phyloP scores from a whole-genome alignment of 2,888 invertebrate species.

The Caenorhabditis becei region DNA sequence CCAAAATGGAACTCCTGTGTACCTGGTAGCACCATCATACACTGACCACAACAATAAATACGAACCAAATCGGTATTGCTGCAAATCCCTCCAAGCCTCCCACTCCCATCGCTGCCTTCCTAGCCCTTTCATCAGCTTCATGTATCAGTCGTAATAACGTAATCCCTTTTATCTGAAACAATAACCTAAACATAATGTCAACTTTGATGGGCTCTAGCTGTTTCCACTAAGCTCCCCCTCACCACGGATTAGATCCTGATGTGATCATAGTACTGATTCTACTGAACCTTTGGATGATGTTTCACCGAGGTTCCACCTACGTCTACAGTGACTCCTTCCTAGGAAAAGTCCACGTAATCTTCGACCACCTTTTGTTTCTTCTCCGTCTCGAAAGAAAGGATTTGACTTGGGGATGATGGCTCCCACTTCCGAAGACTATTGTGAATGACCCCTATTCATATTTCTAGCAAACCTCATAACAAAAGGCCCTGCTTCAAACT shows the following conservation, averaged over 20 bases:
- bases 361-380: constrained; percentile 29
- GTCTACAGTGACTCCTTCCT: neutral
- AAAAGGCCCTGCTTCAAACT: constrained; percentile 55
- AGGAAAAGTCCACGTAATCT: constrained; percentile 13
- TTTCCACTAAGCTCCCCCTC: constrained; percentile 9
- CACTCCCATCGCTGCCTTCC: neutral
- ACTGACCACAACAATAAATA: constrained; percentile 58
- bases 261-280: constrained; percentile 30
- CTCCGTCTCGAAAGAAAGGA: constrained; percentile 1
- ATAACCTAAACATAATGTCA: constrained; percentile 40
- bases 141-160: constrained; percentile 22
- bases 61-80: constrained; percentile 37
- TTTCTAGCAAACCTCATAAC: constrained; percentile 50
- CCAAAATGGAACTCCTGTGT: constrained; percentile 55
- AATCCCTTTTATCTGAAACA: constrained; percentile 53
- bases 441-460: constrained; percentile 52
- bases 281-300: constrained; percentile 11
- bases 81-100: constrained; percentile 17
- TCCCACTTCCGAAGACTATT: constrained; percentile 5
- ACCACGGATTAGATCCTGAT: constrained; percentile 21
- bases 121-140: neutral
- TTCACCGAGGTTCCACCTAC: neutral
- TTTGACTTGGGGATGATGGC: neutral
- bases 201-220: neutral
- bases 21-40: constrained; percentile 41